Conservation (phyloP, 2,113 vertebrate species). For the Nipponia nippon region DNA sequence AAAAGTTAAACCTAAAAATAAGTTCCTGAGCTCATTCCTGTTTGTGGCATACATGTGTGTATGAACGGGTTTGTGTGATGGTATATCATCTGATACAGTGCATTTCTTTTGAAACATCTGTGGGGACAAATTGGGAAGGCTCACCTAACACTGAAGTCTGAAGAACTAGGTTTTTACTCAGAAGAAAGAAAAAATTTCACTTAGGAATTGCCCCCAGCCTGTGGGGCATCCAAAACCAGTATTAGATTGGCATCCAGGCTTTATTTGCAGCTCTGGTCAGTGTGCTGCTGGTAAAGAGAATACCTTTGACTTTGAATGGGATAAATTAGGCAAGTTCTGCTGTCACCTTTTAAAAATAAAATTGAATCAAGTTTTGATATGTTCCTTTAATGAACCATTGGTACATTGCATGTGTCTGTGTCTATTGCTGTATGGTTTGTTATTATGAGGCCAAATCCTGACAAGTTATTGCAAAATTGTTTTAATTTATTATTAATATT, state of each 20-base stretch:
- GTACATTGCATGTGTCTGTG: background rate
- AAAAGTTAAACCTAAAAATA: background rate
- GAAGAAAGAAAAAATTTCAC: background rate
- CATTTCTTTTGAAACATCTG: background rate
- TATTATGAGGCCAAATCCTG: conserved; percentile 24
- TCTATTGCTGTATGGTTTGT: conserved; percentile 23
- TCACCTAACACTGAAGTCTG: background rate
- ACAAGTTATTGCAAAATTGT: conserved; percentile 34
- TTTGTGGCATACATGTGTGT: background rate
- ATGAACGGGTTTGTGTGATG: background rate
- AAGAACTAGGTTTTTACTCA: background rate
- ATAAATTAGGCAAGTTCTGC: conserved; percentile 26
- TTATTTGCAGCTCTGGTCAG: background rate
- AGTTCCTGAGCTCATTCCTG: background rate
- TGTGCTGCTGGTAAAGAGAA: background rate
- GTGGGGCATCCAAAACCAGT: background rate
- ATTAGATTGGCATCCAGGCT: background rate
- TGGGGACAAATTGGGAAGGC: background rate
- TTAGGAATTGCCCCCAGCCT: background rate
- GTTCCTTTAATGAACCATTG: conserved; percentile 26
- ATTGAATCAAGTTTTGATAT: conserved; percentile 37
- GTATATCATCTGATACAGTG: background rate
- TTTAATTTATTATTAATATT: conserved; percentile 60
- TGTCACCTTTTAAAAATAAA: conserved; percentile 47
- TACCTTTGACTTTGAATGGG: background rate